Evolutionary conservation across 2,113 vertebrate genomes (phyloP).

Genomic region (Rhagologus leucostigma): DNA sequence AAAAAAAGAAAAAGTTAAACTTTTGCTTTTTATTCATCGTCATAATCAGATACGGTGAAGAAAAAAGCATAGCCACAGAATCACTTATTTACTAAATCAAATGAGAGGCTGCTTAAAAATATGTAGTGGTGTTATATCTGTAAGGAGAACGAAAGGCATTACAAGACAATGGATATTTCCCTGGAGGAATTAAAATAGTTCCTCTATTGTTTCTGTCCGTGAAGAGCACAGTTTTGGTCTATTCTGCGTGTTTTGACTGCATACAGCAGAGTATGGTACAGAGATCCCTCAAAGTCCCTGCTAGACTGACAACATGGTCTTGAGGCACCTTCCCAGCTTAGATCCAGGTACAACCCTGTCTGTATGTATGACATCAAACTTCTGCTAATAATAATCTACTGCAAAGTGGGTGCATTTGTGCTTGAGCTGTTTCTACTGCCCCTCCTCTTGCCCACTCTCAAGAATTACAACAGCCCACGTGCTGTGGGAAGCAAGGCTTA

Average conservation of each 20-base stretch:
- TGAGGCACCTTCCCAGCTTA: background rate
- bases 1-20: too few relatives aligned
- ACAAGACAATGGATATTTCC: background rate
- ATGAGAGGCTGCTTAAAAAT: background rate
- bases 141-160: background rate
- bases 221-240: background rate
- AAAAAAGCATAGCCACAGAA: background rate
- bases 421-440: background rate
- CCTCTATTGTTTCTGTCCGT: background rate
- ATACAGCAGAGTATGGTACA: background rate
- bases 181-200: background rate
- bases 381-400: background rate
- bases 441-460: rapidly evolving
- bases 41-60: background rate
- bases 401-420: background rate
- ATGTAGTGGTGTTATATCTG: background rate
- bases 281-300: background rate
- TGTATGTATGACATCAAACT: background rate
- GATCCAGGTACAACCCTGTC: background rate
- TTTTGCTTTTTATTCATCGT: background rate
- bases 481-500: background rate
- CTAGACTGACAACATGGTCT: background rate
- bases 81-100: background rate
- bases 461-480: background rate
- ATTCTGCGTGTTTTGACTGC: background rate